A percentile compares a stretch with the other conserved stretches of the same genome.
These are phyloP conservation scores for Andrena marginata DNA, from an alignment of 2,888 invertebrate genomes.

Conservation along the genomic window DNA sequence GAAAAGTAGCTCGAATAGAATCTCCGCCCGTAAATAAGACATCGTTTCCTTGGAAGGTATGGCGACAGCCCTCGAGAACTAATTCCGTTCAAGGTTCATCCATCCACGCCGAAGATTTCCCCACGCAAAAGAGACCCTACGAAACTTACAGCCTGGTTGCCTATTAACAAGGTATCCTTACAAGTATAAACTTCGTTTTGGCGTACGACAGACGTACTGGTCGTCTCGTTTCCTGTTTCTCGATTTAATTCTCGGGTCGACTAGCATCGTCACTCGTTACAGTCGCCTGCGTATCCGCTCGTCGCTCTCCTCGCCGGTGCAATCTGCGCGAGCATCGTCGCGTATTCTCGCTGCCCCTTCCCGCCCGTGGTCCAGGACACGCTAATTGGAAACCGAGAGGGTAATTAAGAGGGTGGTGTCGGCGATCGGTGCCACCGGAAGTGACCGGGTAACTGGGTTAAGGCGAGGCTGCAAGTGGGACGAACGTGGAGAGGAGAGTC, in stretches of 20 bases:
- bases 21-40: not conserved
- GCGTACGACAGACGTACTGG: conserved; percentile 31
- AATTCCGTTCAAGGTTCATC: conserved; percentile 3
- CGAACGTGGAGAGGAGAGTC: conserved; percentile 10
- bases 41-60: not conserved
- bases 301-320: not conserved
- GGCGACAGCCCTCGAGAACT: not conserved
- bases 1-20: not conserved
- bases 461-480: conserved; percentile 32
- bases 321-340: conserved; percentile 5
- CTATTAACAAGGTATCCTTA: conserved; percentile 57
- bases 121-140: conserved; percentile 23
- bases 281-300: conserved; percentile 25
- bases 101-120: not conserved
- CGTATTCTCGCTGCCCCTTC: conserved; percentile 29
- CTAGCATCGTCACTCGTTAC: conserved; percentile 79
- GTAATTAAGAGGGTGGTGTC: conserved; percentile 38
- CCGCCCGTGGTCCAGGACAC: conserved; percentile 13
- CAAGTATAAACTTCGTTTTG: conserved; percentile 39
- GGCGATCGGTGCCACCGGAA: conserved; percentile 48
- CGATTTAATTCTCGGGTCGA: conserved; percentile 68
- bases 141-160: conserved; percentile 48
- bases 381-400: conserved; percentile 40
- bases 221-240: conserved; percentile 8
- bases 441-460: conserved; percentile 48